These are phyloP conservation scores for Patella pellucida DNA, from an alignment of 2,888 invertebrate genomes.

Conservation along the genomic window DNA sequence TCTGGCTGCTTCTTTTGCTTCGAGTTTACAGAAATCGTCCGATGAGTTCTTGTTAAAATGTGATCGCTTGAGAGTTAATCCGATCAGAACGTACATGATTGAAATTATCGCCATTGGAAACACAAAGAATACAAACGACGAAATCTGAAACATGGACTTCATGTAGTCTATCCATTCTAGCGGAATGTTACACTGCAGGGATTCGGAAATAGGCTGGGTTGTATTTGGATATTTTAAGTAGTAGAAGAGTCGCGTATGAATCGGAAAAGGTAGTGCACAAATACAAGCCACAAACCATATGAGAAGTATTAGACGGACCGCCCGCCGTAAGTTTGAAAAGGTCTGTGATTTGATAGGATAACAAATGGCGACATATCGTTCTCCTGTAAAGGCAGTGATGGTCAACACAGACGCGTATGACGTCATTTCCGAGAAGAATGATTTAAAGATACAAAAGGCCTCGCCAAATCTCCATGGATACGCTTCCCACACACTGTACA, in stretches of 20 bases:
- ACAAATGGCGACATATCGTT: slow-evolving; percentile 90
- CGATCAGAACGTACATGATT: slow-evolving; percentile 77
- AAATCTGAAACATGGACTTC: slow-evolving; percentile 79
- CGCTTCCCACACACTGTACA: slow-evolving; percentile 72
- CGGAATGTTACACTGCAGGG: slow-evolving; percentile 57
- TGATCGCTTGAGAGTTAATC: slow-evolving; percentile 52
- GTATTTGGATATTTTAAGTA: slow-evolving; percentile 43
- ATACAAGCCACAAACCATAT: slow-evolving; percentile 84
- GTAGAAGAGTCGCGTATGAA: slow-evolving; percentile 61
- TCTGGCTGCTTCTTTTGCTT: slow-evolving; percentile 29
- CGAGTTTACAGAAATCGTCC: not conserved
- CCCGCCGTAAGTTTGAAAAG: slow-evolving; percentile 85
- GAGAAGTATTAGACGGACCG: slow-evolving; percentile 81
- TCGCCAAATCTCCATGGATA: slow-evolving; percentile 72
- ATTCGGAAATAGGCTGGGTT: slow-evolving; percentile 42
- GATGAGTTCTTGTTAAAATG: slow-evolving; percentile 18
- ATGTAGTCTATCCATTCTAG: slow-evolving; percentile 43
- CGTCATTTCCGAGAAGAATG: slow-evolving; percentile 75
- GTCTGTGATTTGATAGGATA: slow-evolving; percentile 87
- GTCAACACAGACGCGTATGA: slow-evolving; percentile 92
- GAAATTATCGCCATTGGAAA: slow-evolving; percentile 81
- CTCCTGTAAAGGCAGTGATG: slow-evolving; percentile 92
- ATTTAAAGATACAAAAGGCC: slow-evolving; percentile 72
- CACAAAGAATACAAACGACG: slow-evolving; percentile 86
- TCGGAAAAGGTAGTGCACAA: slow-evolving; percentile 75